A percentile compares a stretch with the other conserved stretches of the same genome.
phyloP scores from a whole-genome alignment of 1,140 invertebrate genomes.

The Mamestra configurata region DNA sequence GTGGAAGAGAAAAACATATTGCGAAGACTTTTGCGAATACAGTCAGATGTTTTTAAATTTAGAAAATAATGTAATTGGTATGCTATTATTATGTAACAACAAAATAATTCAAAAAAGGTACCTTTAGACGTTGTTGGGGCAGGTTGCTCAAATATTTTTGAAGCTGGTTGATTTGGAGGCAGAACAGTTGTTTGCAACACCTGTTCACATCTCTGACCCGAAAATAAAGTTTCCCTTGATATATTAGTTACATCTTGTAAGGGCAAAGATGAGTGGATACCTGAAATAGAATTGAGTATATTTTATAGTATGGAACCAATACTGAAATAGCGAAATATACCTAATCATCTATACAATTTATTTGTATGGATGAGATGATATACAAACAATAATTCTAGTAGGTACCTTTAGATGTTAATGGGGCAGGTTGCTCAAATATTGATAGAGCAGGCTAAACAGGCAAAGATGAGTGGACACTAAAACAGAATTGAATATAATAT shows the following conservation, averaged over 20 bases:
- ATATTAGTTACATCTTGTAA: neutral
- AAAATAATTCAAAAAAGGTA: neutral
- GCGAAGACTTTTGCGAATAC: no score
- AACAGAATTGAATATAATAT: neutral
- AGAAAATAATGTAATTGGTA: neutral
- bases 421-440: neutral
- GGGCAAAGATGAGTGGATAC: neutral
- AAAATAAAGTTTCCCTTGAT: neutral
- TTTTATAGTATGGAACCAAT: no score
- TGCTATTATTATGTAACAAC: neutral
- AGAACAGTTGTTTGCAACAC: neutral
- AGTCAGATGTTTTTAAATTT: no score
- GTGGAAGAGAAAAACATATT: no score
- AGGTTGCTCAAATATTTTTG: neutral
- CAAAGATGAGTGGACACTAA: neutral
- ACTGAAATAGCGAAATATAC: no score
- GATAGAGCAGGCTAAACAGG: neutral
- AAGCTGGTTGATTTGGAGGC: no score
- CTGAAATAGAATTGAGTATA: neutral
- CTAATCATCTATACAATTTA: no score
- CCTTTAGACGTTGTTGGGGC: neutral
- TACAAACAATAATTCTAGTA: neutral
- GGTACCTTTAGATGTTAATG: slow-evolving; percentile 6
- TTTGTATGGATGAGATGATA: no score
- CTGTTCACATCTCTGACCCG: neutral